Base-by-base conservation (phyloP, 2,888 invertebrate genomes). In the Hirtodrosophila histrioides region DNA sequence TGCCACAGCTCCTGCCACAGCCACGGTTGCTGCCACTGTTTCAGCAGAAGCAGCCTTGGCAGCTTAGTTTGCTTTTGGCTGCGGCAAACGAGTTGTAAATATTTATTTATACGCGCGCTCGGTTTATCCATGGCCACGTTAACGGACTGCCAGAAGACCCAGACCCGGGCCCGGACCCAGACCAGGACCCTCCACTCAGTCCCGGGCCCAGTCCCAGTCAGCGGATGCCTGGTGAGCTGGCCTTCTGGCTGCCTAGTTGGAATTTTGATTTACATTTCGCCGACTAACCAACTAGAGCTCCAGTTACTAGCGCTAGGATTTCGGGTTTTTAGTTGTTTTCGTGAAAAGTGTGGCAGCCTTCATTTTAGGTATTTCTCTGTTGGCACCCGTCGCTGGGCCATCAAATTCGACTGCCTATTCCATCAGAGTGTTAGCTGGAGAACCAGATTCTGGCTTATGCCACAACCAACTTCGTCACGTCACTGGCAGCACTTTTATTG, bases 81-180 rank as follows among this genome's bases (percentile, higher is more conserved):
- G 88, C 76, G 83, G 88, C 85, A 85, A 85, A 85, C 85, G 85
- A 85, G 88, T 85, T 85, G 88, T 85, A 85, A 85, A 85, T 85
- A 85, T 85, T 85, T 85, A 85, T 85, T 88, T 85, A 87, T 85
- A 88, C 88, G 78, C 77, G 84, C 68, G 61, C 69, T 85, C 78
- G 88, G 84, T 67, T 80, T 80, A 80, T 75, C 75, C 78, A 70
- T 43, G 65, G 70, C 60, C 78, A 78, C 69, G 75, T 64, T 68
- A 74, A 78, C 78, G 66, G 75, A 68, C 69, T 77, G 77, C 56
- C 66, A 76, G 17, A 17, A 17, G 17, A 44, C 72, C 44, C 24
- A 49, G 49, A 54, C 48, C 49, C 33, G 37, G 49, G 37, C 24
- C 50, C 37, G 9, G n/a, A 33, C 8, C 49, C 39, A 45, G n/a